Percentiles rank a stretch among this genome's conserved stretches.
phyloP scores from a whole-genome alignment of 2,113 vertebrate genomes.

The Setophaga kirtlandii region DNA sequence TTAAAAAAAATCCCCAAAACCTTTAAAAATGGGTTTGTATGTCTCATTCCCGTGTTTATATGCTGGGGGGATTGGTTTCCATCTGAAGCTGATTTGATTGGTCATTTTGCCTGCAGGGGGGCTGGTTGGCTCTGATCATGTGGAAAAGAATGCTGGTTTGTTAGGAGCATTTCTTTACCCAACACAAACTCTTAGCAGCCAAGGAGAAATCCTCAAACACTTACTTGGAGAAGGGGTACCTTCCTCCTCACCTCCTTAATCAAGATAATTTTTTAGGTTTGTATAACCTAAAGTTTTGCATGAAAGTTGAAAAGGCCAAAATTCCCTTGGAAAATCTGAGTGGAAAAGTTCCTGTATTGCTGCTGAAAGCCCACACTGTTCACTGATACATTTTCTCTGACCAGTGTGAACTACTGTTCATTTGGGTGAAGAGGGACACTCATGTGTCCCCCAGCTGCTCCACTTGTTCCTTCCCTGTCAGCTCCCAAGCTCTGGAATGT shows the following conservation, averaged over 20 bases:
- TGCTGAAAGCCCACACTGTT: conserved; percentile 34
- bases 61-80: conserved; percentile 73
- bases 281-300: conserved; percentile 64
- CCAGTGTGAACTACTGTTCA: neutral
- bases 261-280: conserved; percentile 68
- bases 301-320: conserved; percentile 66
- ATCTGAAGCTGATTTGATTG: conserved; percentile 88
- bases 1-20: neutral
- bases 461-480: neutral
- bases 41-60: conserved; percentile 79
- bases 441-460: neutral
- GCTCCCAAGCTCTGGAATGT: neutral
- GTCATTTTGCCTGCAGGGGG: conserved; percentile 93
- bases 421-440: neutral
- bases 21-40: conserved; percentile 69
- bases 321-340: conserved; percentile 19
- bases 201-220: conserved; percentile 74
- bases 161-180: conserved; percentile 77
- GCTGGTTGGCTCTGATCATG: conserved; percentile 90
- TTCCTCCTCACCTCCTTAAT: conserved; percentile 58
- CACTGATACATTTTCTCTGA: neutral
- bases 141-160: conserved; percentile 84
- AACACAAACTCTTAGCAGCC: conserved; percentile 70
- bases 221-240: conserved; percentile 64
- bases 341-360: neutral